Evolutionary conservation across 1,140 invertebrate genomes (phyloP).

Genomic region (Drosophila insularis): DNA sequence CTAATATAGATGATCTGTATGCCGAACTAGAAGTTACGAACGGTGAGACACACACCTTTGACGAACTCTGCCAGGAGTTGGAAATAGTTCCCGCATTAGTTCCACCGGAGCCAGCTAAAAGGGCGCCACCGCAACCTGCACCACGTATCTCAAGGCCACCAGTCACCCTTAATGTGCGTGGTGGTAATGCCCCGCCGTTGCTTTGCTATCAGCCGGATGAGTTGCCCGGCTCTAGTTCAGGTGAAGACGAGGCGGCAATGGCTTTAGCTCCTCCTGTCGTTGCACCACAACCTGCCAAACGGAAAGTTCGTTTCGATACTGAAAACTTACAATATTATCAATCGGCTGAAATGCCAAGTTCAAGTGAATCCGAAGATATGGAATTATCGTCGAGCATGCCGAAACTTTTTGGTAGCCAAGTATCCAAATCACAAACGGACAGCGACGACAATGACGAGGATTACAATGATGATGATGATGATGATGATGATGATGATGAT

Average conservation of each 20-base stretch:
- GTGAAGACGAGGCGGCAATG: conserved; percentile 43
- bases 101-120: conserved; percentile 19
- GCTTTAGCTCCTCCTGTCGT: conserved; percentile 14
- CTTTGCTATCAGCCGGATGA: conserved; percentile 58
- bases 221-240: conserved; percentile 57
- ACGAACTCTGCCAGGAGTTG: conserved; percentile 58
- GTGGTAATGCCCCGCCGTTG: conserved; percentile 49
- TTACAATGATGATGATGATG: no score
- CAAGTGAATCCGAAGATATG: conserved; percentile 51
- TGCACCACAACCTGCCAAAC: conserved; percentile 51
- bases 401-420: conserved; percentile 60
- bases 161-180: conserved; percentile 54
- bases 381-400: conserved; percentile 31
- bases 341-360: conserved; percentile 62
- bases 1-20: conserved; percentile 67
- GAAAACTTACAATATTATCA: conserved; percentile 73
- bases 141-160: conserved; percentile 45
- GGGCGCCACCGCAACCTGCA: conserved; percentile 48
- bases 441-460: conserved; percentile 57
- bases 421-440: conserved; percentile 35
- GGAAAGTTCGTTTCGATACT: conserved; percentile 72
- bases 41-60: conserved; percentile 33
- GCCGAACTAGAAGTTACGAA: conserved; percentile 43
- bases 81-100: conserved; percentile 22
- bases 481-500: conserved; percentile 1